Conservation (phyloP, 2,888 invertebrate species). For the Nomada fucata region DNA sequence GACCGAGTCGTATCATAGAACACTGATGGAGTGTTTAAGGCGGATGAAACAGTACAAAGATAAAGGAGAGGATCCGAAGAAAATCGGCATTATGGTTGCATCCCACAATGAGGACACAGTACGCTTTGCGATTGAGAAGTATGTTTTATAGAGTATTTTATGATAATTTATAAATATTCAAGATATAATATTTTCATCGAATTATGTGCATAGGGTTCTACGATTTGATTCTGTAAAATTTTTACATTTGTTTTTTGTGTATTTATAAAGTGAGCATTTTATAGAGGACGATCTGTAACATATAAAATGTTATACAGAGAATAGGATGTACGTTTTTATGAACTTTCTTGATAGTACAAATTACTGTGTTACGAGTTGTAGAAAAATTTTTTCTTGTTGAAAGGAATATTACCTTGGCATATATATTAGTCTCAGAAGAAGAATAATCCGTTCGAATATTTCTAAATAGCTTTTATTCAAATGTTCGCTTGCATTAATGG, state of each 20-base stretch:
- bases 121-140: constrained; percentile 96
- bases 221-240: background rate
- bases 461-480: too few species aligned
- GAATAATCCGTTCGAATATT: too few species aligned
- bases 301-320: too few species aligned
- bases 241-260: background rate
- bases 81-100: constrained; percentile 98
- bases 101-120: constrained; percentile 99
- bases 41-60: constrained; percentile 91
- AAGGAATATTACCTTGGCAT: too few species aligned
- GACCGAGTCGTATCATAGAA: constrained; percentile 96
- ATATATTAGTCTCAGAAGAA: too few species aligned
- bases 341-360: too few species aligned
- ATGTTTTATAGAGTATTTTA: constrained; percentile 33
- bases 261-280: too few species aligned
- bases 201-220: background rate
- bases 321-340: too few species aligned
- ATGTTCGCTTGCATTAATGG: too few species aligned
- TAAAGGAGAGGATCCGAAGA: constrained; percentile 88
- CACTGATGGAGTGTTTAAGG: constrained; percentile 93
- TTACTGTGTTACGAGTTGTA: too few species aligned
- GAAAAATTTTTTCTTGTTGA: too few species aligned
- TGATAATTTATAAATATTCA: background rate
- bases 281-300: too few species aligned
- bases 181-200: background rate